Conservation (phyloP, 1,140 invertebrate species). For the Drosophila nigromelanica region DNA sequence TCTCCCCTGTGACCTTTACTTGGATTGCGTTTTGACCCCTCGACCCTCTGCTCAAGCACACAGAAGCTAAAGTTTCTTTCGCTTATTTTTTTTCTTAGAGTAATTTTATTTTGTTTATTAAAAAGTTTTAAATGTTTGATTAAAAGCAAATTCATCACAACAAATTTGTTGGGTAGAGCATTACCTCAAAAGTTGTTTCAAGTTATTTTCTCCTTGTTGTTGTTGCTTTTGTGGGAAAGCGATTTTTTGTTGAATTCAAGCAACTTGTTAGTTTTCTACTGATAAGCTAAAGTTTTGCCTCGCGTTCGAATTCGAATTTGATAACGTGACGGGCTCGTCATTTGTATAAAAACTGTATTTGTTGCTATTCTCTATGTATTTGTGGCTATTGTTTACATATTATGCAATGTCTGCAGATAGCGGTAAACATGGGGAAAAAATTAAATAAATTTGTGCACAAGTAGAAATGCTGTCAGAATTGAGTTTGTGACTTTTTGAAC, state of each 20-base stretch:
- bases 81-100: constrained; percentile 20
- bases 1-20: constrained; percentile 35
- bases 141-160: constrained; percentile 74
- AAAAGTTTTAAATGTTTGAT: constrained; percentile 81
- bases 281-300: constrained; percentile 48
- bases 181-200: constrained; percentile 36
- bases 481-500: no score
- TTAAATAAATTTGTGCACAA: background rate
- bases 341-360: no score
- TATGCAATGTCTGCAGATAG: constrained; percentile 50
- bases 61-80: constrained; percentile 52
- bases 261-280: constrained; percentile 39
- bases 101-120: constrained; percentile 70
- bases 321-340: background rate
- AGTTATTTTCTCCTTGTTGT: constrained; percentile 22
- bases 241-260: constrained; percentile 12
- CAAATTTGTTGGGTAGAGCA: constrained; percentile 62
- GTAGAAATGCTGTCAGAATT: background rate
- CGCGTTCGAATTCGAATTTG: background rate
- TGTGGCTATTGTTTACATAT: constrained; percentile 41
- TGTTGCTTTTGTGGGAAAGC: constrained; percentile 15
- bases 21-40: constrained; percentile 35
- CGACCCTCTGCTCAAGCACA: background rate
- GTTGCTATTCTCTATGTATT: constrained; percentile 5
- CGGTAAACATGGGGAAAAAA: background rate